A percentile compares a stretch with the other conserved stretches of the same genome.
phyloP scores from a whole-genome alignment of 35 echinoderm and acorn worm genomes.

The Ptychodera flava region DNA sequence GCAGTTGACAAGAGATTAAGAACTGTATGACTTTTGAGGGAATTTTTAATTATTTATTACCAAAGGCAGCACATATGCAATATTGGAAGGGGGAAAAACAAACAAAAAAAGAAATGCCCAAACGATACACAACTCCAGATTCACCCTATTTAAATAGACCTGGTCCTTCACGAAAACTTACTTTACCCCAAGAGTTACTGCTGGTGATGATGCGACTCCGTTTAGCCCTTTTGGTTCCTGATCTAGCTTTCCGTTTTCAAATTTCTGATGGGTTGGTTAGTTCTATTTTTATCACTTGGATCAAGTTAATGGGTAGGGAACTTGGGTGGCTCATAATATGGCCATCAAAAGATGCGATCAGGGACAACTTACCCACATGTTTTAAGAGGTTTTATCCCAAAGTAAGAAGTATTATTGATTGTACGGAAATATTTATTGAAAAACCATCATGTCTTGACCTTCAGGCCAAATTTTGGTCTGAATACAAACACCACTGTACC shows the following conservation, averaged over 20 bases:
- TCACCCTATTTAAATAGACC: background rate
- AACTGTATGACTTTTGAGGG: background rate
- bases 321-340: background rate
- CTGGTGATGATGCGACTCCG: constrained; percentile 15
- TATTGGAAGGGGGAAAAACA: constrained; percentile 23
- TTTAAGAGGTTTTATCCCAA: background rate
- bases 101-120: too few species aligned
- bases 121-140: background rate
- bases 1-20: background rate
- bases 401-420: constrained; percentile 28
- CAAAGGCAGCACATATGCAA: constrained; percentile 7
- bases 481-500: constrained; percentile 32
- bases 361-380: background rate
- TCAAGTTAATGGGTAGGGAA: background rate
- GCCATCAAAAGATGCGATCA: background rate
- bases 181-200: background rate
- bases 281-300: background rate
- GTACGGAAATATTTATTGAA: constrained; percentile 43
- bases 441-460: background rate
- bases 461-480: constrained; percentile 13
- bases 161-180: constrained; percentile 9
- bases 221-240: background rate
- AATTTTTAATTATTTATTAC: background rate
- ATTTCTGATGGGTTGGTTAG: background rate
- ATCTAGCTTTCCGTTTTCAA: background rate